Conservation (phyloP, 2,797 vertebrate genomes). For the Halcyon leucocephala region DNA sequence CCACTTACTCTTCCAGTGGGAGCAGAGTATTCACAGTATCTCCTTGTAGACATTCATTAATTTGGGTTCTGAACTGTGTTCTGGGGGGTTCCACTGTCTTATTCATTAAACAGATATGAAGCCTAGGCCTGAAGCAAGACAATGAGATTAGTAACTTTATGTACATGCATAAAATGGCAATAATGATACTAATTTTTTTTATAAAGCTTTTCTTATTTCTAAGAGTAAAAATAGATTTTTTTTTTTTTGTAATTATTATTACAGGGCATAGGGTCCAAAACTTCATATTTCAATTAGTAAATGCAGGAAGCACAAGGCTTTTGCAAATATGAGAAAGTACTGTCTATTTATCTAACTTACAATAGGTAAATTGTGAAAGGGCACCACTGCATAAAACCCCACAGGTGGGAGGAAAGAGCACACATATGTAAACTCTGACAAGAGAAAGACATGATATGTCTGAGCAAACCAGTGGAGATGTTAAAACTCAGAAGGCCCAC, state of each 20-base stretch:
- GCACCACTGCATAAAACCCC: not conserved
- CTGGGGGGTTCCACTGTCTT: not conserved
- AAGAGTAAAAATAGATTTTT: not conserved
- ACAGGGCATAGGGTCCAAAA: not conserved
- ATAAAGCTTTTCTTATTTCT: not conserved
- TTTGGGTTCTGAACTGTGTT: not conserved
- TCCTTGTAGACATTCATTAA: not conserved
- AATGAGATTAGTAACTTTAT: not conserved
- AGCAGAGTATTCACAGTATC: not conserved
- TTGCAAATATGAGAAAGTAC: constrained; percentile 10
- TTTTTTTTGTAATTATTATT: not conserved
- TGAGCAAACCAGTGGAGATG: constrained; percentile 63
- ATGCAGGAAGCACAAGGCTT: not conserved
- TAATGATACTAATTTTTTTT: not conserved
- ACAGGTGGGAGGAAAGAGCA: not conserved
- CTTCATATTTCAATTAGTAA: not conserved
- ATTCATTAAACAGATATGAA: not conserved
- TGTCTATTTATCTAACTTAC: constrained; percentile 34
- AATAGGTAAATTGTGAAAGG: constrained; percentile 44
- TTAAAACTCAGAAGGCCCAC: constrained; percentile 65
- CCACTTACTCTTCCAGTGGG: not conserved
- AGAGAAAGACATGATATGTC: constrained; percentile 43
- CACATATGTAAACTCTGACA: not conserved
- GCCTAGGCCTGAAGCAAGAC: not conserved
- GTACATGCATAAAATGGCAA: not conserved